Evolutionary conservation across 2,888 invertebrate species (phyloP).

Genomic region (Timandra comae): DNA sequence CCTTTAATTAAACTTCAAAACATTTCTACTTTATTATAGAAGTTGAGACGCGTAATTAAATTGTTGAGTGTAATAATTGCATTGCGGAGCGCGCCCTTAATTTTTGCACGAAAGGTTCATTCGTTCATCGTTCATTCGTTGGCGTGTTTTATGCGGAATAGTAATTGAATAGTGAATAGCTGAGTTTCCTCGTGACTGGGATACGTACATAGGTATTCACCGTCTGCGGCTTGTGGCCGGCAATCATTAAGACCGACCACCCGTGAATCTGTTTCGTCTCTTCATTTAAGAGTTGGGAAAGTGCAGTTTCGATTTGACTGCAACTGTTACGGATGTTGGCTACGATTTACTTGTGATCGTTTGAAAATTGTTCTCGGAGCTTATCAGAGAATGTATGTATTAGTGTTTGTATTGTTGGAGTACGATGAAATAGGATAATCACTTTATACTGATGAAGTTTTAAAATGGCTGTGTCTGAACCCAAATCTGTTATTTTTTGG

Average conservation of each 20-base stretch:
- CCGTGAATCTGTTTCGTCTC: conserved; percentile 45
- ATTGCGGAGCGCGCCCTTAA: conserved; percentile 28
- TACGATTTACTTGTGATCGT: not conserved
- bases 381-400: too few species aligned
- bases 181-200: conserved; percentile 32
- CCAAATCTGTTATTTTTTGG: too few species aligned
- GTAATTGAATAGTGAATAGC: conserved; percentile 40
- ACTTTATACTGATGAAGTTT: too few species aligned
- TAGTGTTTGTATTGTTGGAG: too few species aligned
- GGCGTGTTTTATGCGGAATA: conserved; percentile 29
- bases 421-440: too few species aligned
- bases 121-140: conserved; percentile 15
- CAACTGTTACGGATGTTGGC: too few species aligned
- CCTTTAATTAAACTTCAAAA: conserved; percentile 2
- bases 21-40: conserved; percentile 1
- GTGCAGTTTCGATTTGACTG: not conserved
- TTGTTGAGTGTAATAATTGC: conserved; percentile 27
- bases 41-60: conserved; percentile 20
- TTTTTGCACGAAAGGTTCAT: conserved; percentile 18
- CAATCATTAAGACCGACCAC: conserved; percentile 50
- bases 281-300: conserved; percentile 16
- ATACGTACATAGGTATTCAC: conserved; percentile 15
- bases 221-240: conserved; percentile 27
- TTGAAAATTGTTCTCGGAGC: not conserved
- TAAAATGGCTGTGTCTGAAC: too few species aligned